Evolutionary conservation across 2,888 invertebrate genomes (phyloP).

Genomic region (Synanthedon vespiformis): DNA sequence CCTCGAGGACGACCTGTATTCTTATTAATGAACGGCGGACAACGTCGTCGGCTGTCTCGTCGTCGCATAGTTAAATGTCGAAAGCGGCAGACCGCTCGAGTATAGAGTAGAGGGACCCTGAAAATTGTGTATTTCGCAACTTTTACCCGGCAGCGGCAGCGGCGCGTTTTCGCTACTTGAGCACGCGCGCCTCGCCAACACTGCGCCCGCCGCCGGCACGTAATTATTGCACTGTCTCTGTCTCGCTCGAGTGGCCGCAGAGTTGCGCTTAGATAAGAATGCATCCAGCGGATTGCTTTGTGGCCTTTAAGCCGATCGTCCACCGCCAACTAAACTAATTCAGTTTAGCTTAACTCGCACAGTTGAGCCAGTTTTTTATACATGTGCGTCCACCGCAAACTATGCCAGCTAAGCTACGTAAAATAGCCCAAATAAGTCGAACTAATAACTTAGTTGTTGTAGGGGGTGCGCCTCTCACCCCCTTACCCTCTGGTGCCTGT

Average conservation of each 20-base stretch:
- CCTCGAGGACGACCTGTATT: no score
- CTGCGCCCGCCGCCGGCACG: conserved; percentile 28
- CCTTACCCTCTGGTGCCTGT: no score
- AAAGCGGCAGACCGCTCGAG: not conserved
- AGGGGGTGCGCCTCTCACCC: no score
- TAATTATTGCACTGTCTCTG: conserved; percentile 26
- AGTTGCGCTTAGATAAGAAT: not conserved
- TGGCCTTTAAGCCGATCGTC: not conserved
- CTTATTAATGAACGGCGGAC: no score
- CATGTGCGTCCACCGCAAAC: no score
- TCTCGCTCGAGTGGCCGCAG: conserved; percentile 7
- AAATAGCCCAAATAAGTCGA: no score
- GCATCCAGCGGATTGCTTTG: not conserved
- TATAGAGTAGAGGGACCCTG: conserved; percentile 3
- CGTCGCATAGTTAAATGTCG: not conserved
- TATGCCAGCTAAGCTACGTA: no score
- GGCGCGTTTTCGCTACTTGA: conserved; percentile 20
- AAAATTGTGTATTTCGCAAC: conserved; percentile 13
- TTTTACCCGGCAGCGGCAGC: conserved; percentile 8
- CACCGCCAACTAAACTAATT: no score
- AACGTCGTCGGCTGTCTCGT: no score
- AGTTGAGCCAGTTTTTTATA: no score
- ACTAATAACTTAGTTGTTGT: no score
- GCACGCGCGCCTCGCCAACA: conserved; percentile 25
- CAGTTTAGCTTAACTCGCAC: no score